Evolutionary conservation across 2,888 invertebrate genomes (phyloP).

Genomic region (Caradrina kadenii): DNA sequence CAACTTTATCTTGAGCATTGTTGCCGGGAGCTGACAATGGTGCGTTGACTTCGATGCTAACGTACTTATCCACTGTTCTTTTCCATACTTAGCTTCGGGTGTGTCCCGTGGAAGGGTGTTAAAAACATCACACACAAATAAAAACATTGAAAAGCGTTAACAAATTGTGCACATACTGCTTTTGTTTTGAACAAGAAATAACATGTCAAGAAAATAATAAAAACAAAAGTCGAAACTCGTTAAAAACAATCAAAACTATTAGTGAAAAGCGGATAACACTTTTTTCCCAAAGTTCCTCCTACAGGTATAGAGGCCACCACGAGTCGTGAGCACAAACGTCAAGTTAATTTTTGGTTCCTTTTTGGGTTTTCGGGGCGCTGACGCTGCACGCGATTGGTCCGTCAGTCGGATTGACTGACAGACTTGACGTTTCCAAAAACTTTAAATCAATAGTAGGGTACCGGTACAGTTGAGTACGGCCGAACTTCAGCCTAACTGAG

Average conservation of each 20-base stretch:
- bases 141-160: neutral
- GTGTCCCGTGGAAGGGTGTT: neutral
- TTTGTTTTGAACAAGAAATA: neutral
- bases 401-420: too few species aligned
- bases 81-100: slow-evolving; percentile 2
- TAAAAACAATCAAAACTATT: neutral
- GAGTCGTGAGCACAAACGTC: too few species aligned
- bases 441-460: slow-evolving; percentile 8
- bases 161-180: neutral
- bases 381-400: too few species aligned
- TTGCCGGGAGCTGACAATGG: slow-evolving; percentile 71
- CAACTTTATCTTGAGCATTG: slow-evolving; percentile 72
- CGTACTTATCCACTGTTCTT: slow-evolving; percentile 52
- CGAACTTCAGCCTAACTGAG: slow-evolving; percentile 16
- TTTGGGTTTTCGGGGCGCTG: too few species aligned
- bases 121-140: neutral
- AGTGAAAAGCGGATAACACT: neutral
- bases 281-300: neutral
- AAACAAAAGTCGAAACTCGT: neutral
- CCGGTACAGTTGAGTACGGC: neutral
- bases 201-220: neutral
- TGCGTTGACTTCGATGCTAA: slow-evolving; percentile 66
- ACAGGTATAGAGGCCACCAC: too few species aligned
- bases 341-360: too few species aligned
- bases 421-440: slow-evolving; percentile 1